A percentile compares a stretch with the other conserved stretches of the same genome.
Conservation (phyloP, 2,888 invertebrate species). For the Trachelus tabidus region DNA sequence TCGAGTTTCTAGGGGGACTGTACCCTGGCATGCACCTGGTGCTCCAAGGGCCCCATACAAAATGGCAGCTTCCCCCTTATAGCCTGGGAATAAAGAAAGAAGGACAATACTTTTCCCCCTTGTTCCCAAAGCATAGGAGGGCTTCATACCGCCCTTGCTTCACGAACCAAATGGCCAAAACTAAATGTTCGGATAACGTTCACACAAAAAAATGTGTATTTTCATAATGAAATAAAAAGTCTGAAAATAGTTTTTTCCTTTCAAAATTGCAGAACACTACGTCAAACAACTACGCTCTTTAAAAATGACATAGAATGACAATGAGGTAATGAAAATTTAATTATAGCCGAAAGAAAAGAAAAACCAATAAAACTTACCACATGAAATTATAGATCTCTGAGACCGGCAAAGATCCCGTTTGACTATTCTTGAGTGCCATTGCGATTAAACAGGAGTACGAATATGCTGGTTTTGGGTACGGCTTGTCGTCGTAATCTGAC, state of each 20-base stretch:
- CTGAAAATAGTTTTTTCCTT: background rate
- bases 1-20: constrained; percentile 59
- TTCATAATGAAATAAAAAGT: background rate
- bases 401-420: constrained; percentile 93
- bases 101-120: constrained; percentile 60
- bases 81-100: constrained; percentile 50
- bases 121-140: constrained; percentile 30
- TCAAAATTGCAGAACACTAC: background rate
- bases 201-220: background rate
- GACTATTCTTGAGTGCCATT: constrained; percentile 96
- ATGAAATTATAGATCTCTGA: constrained; percentile 99
- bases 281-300: background rate
- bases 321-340: background rate
- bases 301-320: background rate
- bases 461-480: constrained; percentile 95
- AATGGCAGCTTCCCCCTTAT: constrained; percentile 57
- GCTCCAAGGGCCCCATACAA: constrained; percentile 59
- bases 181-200: background rate
- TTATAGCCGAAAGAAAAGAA: constrained; percentile 2
- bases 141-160: constrained; percentile 33
- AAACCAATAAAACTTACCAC: constrained; percentile 77
- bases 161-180: constrained; percentile 14
- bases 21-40: constrained; percentile 63
- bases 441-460: constrained; percentile 98
- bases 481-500: constrained; percentile 69